phyloP scores from a whole-genome alignment of 2,888 invertebrate species.

The Tromatobia lineatoria region DNA sequence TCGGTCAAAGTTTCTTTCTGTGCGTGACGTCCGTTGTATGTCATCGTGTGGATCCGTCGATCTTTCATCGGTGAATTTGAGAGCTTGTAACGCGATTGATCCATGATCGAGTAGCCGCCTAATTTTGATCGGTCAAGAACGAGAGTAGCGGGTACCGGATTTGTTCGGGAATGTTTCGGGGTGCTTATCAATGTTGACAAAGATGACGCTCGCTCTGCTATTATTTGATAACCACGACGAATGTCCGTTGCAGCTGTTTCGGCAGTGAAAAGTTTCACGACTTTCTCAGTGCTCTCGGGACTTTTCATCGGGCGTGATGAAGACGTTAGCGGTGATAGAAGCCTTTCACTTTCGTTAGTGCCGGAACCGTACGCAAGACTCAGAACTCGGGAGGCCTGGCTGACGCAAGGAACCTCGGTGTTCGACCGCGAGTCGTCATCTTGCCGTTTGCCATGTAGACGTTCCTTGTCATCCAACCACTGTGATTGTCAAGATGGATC shows the following conservation, averaged over 20 bases:
- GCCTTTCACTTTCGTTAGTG: slow-evolving; percentile 75
- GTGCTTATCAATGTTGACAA: slow-evolving; percentile 30
- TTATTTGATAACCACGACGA: slow-evolving; percentile 25
- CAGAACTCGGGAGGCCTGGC: slow-evolving; percentile 67
- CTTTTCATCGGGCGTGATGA: slow-evolving; percentile 70
- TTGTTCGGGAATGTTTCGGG: slow-evolving; percentile 54
- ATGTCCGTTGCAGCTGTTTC: slow-evolving; percentile 9
- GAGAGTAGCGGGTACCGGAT: slow-evolving; percentile 65
- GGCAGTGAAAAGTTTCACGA: slow-evolving; percentile 9
- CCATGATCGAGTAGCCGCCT: slow-evolving; percentile 37
- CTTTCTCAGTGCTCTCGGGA: slow-evolving; percentile 65
- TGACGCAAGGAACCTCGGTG: slow-evolving; percentile 69
- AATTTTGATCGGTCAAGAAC: slow-evolving; percentile 63
- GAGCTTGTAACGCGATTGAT: slow-evolving; percentile 58
- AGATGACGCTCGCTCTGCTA: slow-evolving; percentile 48
- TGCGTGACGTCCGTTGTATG: slow-evolving; percentile 67
- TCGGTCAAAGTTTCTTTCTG: slow-evolving; percentile 36
- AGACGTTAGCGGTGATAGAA: slow-evolving; percentile 71
- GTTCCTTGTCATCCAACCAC: slow-evolving; percentile 93
- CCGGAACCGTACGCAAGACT: slow-evolving; percentile 79
- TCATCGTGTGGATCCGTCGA: slow-evolving; percentile 50
- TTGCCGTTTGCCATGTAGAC: slow-evolving; percentile 81
- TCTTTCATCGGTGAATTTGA: slow-evolving; percentile 65
- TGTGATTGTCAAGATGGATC: slow-evolving; percentile 77
- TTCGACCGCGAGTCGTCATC: slow-evolving; percentile 87